These are phyloP conservation scores for Dendrolimus pini DNA, from an alignment of 2,888 invertebrate genomes.

Conservation along the genomic window DNA sequence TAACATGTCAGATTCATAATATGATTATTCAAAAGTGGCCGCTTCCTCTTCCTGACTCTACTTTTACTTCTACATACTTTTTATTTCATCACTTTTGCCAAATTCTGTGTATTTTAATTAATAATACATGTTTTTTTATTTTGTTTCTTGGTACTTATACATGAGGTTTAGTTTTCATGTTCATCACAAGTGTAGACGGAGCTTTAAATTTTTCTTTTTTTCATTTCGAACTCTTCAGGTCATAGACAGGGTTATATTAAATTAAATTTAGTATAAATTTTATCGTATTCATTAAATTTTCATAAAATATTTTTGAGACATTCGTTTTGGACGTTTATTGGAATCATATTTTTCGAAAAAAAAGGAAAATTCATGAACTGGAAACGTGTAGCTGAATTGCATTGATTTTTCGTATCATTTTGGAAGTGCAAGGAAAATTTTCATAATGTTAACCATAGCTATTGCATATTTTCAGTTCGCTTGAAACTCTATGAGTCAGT, in stretches of 20 bases:
- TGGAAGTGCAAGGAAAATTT: constrained; percentile 8
- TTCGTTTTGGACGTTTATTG: constrained; percentile 73
- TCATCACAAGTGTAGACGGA: background rate
- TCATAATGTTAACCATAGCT: constrained; percentile 1
- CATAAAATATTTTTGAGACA: constrained; percentile 75
- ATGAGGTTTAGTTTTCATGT: no score
- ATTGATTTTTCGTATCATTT: background rate
- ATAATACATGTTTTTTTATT: no score
- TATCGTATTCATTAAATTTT: constrained; percentile 76
- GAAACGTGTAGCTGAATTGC: background rate
- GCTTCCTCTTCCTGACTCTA: no score
- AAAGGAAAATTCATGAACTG: background rate
- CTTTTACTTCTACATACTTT: no score
- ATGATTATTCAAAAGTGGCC: no score
- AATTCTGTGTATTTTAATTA: no score
- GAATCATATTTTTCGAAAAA: constrained; percentile 73
- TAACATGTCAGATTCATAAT: no score
- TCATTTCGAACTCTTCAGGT: constrained; percentile 71
- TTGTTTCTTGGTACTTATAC: no score
- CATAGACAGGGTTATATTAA: constrained; percentile 73
- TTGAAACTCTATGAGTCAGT: constrained; percentile 25
- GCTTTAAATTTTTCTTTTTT: constrained; percentile 32
- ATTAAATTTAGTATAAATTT: constrained; percentile 70
- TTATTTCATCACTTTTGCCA: no score
- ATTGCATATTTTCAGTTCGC: constrained; percentile 18